Evolutionary conservation across 1,140 invertebrate genomes (phyloP).

Genomic region (Batillaria attramentaria): DNA sequence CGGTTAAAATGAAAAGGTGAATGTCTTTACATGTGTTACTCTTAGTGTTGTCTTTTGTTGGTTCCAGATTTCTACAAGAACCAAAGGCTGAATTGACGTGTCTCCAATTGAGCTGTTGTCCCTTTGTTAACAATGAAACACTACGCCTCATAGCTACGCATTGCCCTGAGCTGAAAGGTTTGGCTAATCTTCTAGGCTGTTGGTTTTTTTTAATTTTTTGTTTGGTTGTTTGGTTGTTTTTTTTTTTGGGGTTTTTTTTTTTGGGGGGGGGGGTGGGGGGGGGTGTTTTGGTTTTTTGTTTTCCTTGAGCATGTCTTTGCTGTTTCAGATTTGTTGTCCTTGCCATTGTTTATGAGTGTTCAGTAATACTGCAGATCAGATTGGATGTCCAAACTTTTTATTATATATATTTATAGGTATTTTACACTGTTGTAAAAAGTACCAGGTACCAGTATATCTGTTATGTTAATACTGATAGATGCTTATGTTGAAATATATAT

Average conservation of each 20-base stretch:
- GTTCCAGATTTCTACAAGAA: slow-evolving; percentile 78
- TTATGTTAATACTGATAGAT: too few species aligned
- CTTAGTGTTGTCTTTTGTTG: too few species aligned
- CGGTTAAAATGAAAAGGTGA: too few species aligned
- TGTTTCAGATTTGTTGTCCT: background rate
- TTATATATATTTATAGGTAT: too few species aligned
- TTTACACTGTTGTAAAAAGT: too few species aligned
- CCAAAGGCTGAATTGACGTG: slow-evolving; percentile 80
- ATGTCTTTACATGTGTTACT: too few species aligned
- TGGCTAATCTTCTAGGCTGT: background rate
- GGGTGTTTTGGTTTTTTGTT: background rate
- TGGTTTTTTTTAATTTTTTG: background rate
- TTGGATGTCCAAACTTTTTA: too few species aligned
- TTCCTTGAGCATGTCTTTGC: background rate
- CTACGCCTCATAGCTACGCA: slow-evolving; percentile 77
- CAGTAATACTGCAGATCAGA: too few species aligned
- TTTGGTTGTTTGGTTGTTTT: background rate
- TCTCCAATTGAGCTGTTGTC: slow-evolving; percentile 82
- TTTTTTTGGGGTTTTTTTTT: background rate
- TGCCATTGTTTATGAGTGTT: background rate
- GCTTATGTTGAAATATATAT: too few species aligned
- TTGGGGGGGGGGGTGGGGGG: background rate
- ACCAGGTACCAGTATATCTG: too few species aligned
- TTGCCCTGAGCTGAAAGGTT: slow-evolving; percentile 82
- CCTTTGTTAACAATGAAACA: slow-evolving; percentile 79